A percentile compares a stretch with the other conserved stretches of the same genome.
phyloP scores from a whole-genome alignment of 2,888 invertebrate species.

The Brachyopa scutellaris region DNA sequence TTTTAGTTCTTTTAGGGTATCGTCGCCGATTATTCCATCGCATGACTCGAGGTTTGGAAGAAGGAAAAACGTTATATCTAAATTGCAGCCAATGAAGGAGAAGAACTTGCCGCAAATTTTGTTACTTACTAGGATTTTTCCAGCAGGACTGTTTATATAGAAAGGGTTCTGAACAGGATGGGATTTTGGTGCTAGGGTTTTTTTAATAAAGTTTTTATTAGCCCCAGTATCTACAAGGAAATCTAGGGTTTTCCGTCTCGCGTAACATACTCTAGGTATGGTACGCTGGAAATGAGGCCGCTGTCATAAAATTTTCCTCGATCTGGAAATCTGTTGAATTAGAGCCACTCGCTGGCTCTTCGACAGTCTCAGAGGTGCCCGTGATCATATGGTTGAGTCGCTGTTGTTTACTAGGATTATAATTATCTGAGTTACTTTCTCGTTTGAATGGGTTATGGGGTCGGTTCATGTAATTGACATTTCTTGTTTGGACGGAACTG shows the following conservation, averaged over 20 bases:
- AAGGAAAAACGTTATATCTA: background rate
- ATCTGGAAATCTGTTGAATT: background rate
- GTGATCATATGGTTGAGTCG: constrained; percentile 5
- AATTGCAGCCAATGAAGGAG: background rate
- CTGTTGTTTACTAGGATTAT: constrained; percentile 16
- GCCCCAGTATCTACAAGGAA: background rate
- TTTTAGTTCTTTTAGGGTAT: background rate
- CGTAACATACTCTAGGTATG: constrained; percentile 27
- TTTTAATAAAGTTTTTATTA: constrained; percentile 7
- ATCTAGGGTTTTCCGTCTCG: constrained; percentile 3
- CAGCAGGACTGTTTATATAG: too few relatives aligned
- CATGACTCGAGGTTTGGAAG: background rate
- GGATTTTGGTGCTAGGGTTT: constrained; percentile 8
- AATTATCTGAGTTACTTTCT: background rate
- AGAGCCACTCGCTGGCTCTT: background rate
- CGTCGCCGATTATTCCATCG: constrained; percentile 9
- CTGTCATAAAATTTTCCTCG: constrained; percentile 24
- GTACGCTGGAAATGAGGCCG: constrained; percentile 21
- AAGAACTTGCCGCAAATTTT: too few relatives aligned
- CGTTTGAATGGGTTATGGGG: constrained; percentile 17
- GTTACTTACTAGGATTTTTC: too few relatives aligned
- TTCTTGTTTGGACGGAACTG: background rate
- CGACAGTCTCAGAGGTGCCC: background rate
- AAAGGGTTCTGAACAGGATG: background rate
- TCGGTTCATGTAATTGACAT: constrained; percentile 1